These are phyloP conservation scores for Tangachromis dhanisi DNA, from an alignment of 2,113 vertebrate species.

Conservation along the genomic window DNA sequence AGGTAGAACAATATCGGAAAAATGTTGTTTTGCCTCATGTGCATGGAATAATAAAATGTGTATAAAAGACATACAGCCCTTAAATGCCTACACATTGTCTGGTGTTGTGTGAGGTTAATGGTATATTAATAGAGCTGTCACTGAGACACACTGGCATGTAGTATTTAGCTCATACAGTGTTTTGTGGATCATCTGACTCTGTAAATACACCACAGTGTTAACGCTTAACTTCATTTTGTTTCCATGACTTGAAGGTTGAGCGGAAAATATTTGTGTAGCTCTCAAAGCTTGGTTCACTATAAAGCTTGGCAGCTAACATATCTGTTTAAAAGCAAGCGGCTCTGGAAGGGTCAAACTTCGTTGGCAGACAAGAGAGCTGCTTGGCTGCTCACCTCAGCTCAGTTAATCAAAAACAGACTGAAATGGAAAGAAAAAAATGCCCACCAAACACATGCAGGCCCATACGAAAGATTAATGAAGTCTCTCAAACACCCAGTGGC, in stretches of 20 bases:
- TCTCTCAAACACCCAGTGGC: not conserved
- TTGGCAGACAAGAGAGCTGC: slow-evolving; percentile 38
- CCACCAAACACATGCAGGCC: slow-evolving; percentile 15
- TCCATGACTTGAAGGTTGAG: not conserved
- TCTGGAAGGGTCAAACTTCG: slow-evolving; percentile 20
- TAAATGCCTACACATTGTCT: not conserved
- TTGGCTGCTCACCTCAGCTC: slow-evolving; percentile 44
- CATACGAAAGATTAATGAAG: slow-evolving; percentile 8
- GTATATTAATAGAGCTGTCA: not conserved
- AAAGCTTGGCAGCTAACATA: slow-evolving; percentile 17
- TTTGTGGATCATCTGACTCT: not conserved
- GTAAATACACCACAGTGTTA: not conserved
- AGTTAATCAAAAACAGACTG: slow-evolving; percentile 64
- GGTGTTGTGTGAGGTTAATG: not conserved
- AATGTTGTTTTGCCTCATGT: not conserved
- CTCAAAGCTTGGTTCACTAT: slow-evolving; percentile 10
- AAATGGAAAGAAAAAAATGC: slow-evolving; percentile 42
- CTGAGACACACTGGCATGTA: not conserved
- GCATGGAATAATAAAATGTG: not conserved
- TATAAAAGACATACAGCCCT: not conserved
- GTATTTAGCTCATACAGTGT: not conserved
- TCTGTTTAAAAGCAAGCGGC: slow-evolving; percentile 30
- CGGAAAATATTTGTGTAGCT: slow-evolving; percentile 10
- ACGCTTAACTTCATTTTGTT: slow-evolving; percentile 2
- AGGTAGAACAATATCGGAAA: not conserved